Evolutionary conservation across 2,888 invertebrate species (phyloP), one percentile per base, ranked within the genome.

Genomic region (Taphrorychus bicolor): DNA sequence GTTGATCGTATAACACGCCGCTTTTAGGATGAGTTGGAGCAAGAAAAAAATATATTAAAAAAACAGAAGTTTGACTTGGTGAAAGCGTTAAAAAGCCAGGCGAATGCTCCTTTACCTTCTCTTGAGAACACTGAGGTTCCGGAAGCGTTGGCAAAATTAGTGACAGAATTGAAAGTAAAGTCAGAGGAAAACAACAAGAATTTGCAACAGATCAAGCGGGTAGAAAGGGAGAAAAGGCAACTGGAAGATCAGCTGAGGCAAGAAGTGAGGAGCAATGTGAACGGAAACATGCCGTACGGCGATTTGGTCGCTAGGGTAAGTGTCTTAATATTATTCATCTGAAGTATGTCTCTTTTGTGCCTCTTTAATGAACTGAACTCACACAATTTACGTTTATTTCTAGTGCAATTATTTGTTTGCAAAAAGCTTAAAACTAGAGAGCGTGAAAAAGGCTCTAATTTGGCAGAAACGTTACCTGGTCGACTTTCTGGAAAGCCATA

Each of bases 391-490:
- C n/a, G n/a, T n/a, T 16, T 45, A 17, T 71, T 84, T 83, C 41
- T 78, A 87, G 81, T 83, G 87, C 23, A 86, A 87, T 69, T 86
- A 87, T 71, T 80, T 89, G 67, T 86, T 89, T 70, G 87, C 87
- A 9, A 88, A 88, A 75, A 93, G 91, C 78, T 83, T 95, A 72
- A 86, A 93, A 24, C 87, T 92, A 3, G 93, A 96, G 79, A 94
- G 95, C 77, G 92, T 91, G 75, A 88, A 93, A 66, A 95, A 95
- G 80, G 93, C 95, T 11, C 84, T 97, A 59, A 88, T 92, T 58
- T 96, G 92, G 87, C 97, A 97, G 84, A 97, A 97, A 83, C 87
- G 91, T 17, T 97, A 95, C 81, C 83, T 97, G 59, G 86, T 93
- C 71, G 86, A 91, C 14, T 87, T 92, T 66, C 78, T 93, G 49